Conservation (phyloP, 2,113 vertebrate genomes). For the Dolichallabes microphthalmus region DNA sequence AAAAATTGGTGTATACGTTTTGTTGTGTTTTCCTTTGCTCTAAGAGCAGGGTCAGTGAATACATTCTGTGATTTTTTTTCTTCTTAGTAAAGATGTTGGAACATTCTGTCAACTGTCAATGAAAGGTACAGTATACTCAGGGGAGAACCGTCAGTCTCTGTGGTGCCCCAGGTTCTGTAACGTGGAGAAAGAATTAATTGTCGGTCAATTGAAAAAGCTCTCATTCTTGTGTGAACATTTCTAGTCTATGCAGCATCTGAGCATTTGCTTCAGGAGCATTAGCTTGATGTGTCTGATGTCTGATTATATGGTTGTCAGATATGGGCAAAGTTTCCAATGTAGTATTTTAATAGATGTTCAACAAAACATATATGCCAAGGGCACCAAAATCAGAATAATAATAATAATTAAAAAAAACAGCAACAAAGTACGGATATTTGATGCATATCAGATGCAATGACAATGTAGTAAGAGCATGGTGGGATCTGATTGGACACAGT, state of each 20-base stretch:
- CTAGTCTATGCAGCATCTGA: background rate
- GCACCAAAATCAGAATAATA: background rate
- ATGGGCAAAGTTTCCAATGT: background rate
- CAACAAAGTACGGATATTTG: too few species aligned
- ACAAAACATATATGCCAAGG: background rate
- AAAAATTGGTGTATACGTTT: too few species aligned
- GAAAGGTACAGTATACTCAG: background rate
- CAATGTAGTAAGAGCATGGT: too few species aligned
- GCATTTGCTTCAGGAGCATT: background rate
- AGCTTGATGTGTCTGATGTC: background rate
- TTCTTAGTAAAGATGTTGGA: background rate
- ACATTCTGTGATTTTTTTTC: background rate
- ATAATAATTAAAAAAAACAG: too few species aligned
- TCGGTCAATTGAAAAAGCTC: background rate
- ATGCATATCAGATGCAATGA: too few species aligned
- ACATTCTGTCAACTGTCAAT: background rate
- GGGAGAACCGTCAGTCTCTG: background rate
- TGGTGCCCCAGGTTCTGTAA: background rate
- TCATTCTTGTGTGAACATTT: background rate
- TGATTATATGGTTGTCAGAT: background rate
- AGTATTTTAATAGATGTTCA: background rate
- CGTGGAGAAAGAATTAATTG: background rate
- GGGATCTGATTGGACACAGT: too few species aligned
- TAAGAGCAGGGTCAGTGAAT: background rate
- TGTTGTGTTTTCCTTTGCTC: too few species aligned